phyloP scores from a whole-genome alignment of 2,113 vertebrate genomes.

The Psittacara wagleri region DNA sequence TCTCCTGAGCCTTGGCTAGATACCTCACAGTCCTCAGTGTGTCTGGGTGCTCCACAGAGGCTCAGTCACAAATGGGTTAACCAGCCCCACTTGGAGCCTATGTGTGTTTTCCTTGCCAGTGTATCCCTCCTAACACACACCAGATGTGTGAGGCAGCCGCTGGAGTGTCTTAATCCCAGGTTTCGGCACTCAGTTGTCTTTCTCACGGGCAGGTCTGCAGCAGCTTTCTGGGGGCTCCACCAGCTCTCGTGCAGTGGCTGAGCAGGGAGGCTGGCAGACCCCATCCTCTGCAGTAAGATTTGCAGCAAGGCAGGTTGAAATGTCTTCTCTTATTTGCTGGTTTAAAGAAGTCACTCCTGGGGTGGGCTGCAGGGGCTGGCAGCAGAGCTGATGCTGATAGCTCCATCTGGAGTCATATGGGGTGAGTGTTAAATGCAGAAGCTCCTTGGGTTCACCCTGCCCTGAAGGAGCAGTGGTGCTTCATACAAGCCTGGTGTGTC shows the following conservation, averaged over 20 bases:
- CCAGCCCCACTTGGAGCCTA: not conserved
- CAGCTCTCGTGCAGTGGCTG: not conserved
- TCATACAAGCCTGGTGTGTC: not conserved
- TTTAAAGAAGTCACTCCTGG: not conserved
- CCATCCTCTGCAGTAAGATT: not conserved
- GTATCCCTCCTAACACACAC: conserved; percentile 44
- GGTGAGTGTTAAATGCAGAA: not conserved
- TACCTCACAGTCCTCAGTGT: not conserved
- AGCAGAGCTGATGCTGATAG: not conserved
- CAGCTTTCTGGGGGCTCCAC: not conserved
- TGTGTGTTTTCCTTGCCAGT: conserved; percentile 46
- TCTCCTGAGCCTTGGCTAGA: not conserved
- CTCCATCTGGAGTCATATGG: not conserved
- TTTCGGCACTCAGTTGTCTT: conserved; percentile 36
- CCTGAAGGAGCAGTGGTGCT: not conserved
- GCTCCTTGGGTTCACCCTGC: not conserved
- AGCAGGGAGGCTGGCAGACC: not conserved
- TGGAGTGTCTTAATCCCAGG: conserved; percentile 57
- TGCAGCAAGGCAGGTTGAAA: not conserved
- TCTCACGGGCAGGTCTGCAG: not conserved
- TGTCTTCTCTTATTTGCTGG: not conserved
- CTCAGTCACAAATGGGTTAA: conserved; percentile 42
- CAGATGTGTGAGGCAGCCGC: conserved; percentile 58
- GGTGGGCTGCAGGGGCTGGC: not conserved
- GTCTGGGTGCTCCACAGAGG: not conserved